Conservation (phyloP, 2,888 invertebrate genomes). For the Drosophila paranaensis region DNA sequence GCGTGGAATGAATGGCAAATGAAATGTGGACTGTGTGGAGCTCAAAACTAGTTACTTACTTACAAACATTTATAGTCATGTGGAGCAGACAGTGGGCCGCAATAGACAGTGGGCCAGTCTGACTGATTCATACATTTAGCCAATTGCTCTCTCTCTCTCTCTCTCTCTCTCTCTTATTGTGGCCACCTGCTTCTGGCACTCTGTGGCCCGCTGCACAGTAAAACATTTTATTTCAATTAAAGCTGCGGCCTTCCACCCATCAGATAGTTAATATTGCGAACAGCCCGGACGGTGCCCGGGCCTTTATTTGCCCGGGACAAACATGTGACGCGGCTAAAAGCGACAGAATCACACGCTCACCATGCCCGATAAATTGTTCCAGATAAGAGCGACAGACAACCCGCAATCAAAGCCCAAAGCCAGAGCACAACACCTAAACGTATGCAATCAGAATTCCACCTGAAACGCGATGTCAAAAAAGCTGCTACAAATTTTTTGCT, state of each 20-base stretch:
- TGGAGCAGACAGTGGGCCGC: conserved; percentile 57
- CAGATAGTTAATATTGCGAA: conserved; percentile 39
- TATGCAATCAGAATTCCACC: conserved; percentile 48
- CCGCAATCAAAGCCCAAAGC: neutral
- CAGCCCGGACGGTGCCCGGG: neutral
- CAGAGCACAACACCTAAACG: conserved; percentile 43
- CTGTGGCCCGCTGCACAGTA: conserved; percentile 25
- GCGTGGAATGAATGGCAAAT: conserved; percentile 63
- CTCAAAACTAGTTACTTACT: conserved; percentile 70
- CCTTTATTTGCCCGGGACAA: conserved; percentile 65
- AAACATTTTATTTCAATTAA: conserved; percentile 77
- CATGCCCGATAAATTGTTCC: conserved; percentile 55
- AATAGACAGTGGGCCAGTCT: conserved; percentile 42
- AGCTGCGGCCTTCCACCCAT: conserved; percentile 37
- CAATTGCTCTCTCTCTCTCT: conserved; percentile 12
- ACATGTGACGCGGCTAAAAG: conserved; percentile 43
- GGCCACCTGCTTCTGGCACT: conserved; percentile 42
- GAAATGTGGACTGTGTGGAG: conserved; percentile 52
- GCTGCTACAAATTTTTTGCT: conserved; percentile 23
- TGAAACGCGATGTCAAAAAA: conserved; percentile 10
- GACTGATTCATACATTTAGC: conserved; percentile 54
- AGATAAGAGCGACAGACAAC: conserved; percentile 41
- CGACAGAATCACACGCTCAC: conserved; percentile 22
- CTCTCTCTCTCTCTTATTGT: conserved; percentile 1
- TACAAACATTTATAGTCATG: conserved; percentile 68